Conservation (phyloP, 2,888 invertebrate genomes). For the Acanthacorydalis orientalis region DNA sequence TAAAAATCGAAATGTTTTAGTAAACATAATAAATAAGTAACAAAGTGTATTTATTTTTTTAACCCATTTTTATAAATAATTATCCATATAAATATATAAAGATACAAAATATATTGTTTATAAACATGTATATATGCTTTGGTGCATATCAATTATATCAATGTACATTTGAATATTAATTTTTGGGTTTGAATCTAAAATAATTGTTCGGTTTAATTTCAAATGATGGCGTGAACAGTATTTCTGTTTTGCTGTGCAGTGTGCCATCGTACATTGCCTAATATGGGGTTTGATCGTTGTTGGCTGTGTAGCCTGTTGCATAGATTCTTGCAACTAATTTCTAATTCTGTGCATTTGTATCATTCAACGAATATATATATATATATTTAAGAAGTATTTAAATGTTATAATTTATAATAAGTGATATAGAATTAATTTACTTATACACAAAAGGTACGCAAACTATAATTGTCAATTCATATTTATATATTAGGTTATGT, state of each 20-base stretch:
- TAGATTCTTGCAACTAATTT: constrained; percentile 19
- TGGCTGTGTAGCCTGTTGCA: constrained; percentile 40
- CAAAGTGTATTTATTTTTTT: too few species aligned
- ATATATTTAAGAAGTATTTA: not conserved
- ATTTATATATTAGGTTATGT: not conserved
- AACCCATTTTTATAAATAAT: too few species aligned
- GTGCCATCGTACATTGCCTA: constrained; percentile 39
- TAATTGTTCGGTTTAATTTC: not conserved
- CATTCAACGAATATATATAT: not conserved
- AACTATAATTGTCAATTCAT: not conserved
- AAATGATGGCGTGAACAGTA: not conserved
- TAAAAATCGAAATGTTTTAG: too few species aligned
- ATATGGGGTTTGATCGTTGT: constrained; percentile 42
- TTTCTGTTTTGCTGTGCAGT: constrained; percentile 4
- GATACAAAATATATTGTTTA: too few species aligned
- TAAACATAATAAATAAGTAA: too few species aligned
- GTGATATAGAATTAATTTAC: not conserved
- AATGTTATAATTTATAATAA: constrained; percentile 5
- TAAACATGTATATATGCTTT: not conserved
- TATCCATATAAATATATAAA: not conserved
- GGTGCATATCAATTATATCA: too few species aligned
- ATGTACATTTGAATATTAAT: too few species aligned
- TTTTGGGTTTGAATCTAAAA: not conserved
- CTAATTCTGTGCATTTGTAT: not conserved
- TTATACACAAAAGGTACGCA: not conserved